Base-by-base conservation (phyloP, 2,888 invertebrate species). In the Caenorhabditis sp. region DNA sequence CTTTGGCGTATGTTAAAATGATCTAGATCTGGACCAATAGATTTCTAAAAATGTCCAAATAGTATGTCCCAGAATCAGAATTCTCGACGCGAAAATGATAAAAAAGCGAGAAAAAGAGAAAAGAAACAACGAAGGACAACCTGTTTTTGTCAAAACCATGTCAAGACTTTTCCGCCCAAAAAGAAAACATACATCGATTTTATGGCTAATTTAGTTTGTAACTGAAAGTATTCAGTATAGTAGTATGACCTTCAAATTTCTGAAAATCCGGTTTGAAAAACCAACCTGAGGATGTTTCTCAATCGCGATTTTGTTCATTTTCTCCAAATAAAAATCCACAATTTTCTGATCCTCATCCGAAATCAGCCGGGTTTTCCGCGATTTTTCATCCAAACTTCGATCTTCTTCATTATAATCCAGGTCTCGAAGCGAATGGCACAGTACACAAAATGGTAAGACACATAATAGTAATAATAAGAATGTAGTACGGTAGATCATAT, bases 311-410 rank as follows among this genome's bases (percentile, higher is more conserved):
- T 83, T 78, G 31, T 82, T 83, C 31, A 86, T 49, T 67, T 83
- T 83, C 10, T 78, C 72, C 76, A 86, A 67, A 58, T 86, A 86
- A 49, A 65, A 78, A n/a, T 83, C 68, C 10, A 86, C 86, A 17
- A 69, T 70, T 26, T 74, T 63, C 26, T 77, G 68, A 56, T 86
- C 83, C 36, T 84, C 80, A n/a, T 60, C 74, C 0, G 80, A 76
- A 71, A 85, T 67, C 69, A 70, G 65, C 23, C 67, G 59, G 8
- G 69, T 60, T 53, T 56, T 63, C 62, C 75, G 53, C 14, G 43
- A 43, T 0, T 61, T 54, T 12, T 31, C 63, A 25, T 63, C 67
- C n/a, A n/a, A 43, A 62, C 69, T 14, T 59, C 57, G 7, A 23
- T 49, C 26, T 31, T 49, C 27, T 53, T 20, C 52, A 52, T 17